Evolutionary conservation across 1,140 invertebrate species (phyloP).

Genomic region (Chelonus insularis): DNA sequence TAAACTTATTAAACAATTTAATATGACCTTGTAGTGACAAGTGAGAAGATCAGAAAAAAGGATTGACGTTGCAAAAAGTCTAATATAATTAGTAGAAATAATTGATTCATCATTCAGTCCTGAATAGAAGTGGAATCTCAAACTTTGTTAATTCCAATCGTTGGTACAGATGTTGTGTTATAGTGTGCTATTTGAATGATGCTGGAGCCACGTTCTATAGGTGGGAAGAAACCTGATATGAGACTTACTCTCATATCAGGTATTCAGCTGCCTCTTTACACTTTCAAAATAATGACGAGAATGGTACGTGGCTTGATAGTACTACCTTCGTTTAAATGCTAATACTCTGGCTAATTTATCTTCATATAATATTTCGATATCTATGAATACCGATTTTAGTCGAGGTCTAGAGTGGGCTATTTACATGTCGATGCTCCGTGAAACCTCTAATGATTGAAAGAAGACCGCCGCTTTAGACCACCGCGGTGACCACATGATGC

Average conservation of each 20-base stretch:
- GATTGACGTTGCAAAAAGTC: too few relatives aligned
- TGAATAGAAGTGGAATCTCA: neutral
- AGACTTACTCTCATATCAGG: neutral
- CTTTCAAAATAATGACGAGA: neutral
- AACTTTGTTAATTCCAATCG: too few relatives aligned
- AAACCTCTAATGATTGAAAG: conserved; percentile 38
- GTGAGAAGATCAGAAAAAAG: too few relatives aligned
- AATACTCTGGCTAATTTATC: conserved; percentile 34
- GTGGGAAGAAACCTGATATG: too few relatives aligned
- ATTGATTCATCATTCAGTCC: neutral
- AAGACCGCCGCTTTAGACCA: conserved; percentile 28
- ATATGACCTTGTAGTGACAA: neutral
- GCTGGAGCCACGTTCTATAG: too few relatives aligned
- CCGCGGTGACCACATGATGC: conserved; percentile 19
- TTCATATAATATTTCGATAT: conserved; percentile 30
- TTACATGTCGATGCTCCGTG: conserved; percentile 21
- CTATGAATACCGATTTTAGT: neutral
- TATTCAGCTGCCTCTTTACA: neutral
- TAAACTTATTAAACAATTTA: neutral
- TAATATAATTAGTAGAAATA: neutral
- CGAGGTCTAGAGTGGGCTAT: neutral
- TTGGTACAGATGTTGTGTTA: too few relatives aligned
- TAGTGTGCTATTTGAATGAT: too few relatives aligned
- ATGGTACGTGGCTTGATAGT: conserved; percentile 14
- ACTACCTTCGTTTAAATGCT: conserved; percentile 41